A percentile compares a stretch with the other conserved stretches of the same genome.
Conservation (phyloP, 35 echinoderm and acorn worm species). For the Anneissia japonica region DNA sequence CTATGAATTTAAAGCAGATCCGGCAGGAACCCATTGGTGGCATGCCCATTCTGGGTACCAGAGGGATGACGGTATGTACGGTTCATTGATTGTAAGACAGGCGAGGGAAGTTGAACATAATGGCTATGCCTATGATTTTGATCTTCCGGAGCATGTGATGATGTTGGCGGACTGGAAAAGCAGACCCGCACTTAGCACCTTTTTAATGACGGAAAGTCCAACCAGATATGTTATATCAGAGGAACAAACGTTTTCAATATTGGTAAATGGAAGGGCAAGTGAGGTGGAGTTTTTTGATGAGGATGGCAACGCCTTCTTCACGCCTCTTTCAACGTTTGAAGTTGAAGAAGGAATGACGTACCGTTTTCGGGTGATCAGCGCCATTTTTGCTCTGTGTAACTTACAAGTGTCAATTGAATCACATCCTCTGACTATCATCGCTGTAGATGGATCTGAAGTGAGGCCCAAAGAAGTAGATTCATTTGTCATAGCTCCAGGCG, state of each 20-base stretch:
- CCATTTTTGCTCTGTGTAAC: background rate
- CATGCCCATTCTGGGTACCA: background rate
- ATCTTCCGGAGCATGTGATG: slow-evolving; percentile 6
- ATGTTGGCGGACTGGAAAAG: background rate
- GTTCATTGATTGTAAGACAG: background rate
- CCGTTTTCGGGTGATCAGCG: slow-evolving; percentile 12
- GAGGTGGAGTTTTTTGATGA: background rate
- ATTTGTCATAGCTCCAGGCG: background rate
- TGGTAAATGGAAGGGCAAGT: background rate
- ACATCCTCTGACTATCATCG: background rate
- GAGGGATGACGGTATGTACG: background rate
- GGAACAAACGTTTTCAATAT: background rate
- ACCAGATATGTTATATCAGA: background rate
- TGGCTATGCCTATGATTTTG: background rate
- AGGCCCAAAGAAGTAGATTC: background rate
- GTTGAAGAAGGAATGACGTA: slow-evolving; percentile 2
- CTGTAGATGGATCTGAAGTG: background rate
- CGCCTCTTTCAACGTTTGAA: background rate
- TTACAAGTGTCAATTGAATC: background rate
- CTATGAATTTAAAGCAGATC: background rate
- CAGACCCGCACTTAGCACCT: background rate
- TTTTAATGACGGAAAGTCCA: background rate
- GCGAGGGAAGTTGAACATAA: background rate
- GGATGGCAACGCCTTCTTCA: background rate
- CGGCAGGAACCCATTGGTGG: background rate